Conservation (phyloP, 2,113 vertebrate genomes). For the Hydrochoerus hydrochaeris region DNA sequence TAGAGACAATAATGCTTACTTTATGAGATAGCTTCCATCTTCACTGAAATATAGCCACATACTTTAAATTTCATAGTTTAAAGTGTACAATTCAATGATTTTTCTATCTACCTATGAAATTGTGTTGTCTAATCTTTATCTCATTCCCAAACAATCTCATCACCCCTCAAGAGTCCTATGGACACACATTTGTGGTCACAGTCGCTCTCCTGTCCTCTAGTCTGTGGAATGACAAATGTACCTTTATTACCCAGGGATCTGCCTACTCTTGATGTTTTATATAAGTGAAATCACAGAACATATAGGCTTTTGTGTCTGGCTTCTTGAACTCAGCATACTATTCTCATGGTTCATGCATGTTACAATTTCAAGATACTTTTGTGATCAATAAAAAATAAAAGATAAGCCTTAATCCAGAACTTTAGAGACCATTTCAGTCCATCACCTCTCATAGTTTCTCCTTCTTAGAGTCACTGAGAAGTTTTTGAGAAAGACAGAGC, state of each 20-base stretch:
- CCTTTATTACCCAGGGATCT: not conserved
- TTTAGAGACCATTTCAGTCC: not conserved
- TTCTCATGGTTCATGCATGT: not conserved
- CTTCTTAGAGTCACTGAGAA: not conserved
- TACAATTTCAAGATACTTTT: not conserved
- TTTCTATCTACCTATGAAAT: not conserved
- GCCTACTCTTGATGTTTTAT: not conserved
- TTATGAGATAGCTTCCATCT: not conserved
- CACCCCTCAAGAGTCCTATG: not conserved
- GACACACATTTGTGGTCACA: not conserved
- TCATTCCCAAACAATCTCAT: not conserved
- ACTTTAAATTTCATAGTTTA: not conserved
- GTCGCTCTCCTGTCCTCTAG: not conserved
- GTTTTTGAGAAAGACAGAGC: not conserved
- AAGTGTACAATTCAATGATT: not conserved
- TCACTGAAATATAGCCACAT: not conserved
- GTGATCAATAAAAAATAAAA: not conserved
- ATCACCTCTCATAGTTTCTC: not conserved
- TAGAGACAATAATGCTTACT: not conserved
- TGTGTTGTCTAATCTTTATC: not conserved
- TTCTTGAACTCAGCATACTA: slow-evolving; percentile 8
- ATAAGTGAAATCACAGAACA: not conserved
- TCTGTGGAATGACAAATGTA: not conserved
- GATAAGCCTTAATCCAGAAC: not conserved
- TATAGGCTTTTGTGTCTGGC: not conserved